Base-by-base conservation (phyloP, 2,797 vertebrate genomes). In the Myotis findleyi region DNA sequence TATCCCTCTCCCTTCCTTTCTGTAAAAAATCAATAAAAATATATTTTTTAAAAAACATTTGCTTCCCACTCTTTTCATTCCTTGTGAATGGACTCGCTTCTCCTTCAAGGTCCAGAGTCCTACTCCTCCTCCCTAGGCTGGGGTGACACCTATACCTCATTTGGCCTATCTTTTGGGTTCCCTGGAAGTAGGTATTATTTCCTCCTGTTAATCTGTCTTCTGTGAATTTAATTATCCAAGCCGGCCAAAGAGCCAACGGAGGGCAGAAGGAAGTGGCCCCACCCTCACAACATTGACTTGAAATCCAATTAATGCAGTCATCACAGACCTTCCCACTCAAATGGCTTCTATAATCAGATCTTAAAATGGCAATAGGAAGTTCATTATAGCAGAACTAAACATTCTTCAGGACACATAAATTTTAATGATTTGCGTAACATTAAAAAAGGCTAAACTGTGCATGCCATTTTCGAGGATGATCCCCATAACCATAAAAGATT, bases 321-420 rank as follows among this genome's bases (percentile, higher is more conserved):
- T 49, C 49, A 92, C 92, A 95, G 64, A 85, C 93, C 33, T 96
- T 94, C 95, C 97, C 87, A 95, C 95, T 87, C 80, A 96, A 96
- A 97, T 87, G 62, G 57, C 81, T 95, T 95, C 89, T 89, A 76
- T 86, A 87, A 87, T 96, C 83, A 79, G 76, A 94, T 95, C 93
- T 95, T 93, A 87, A 97, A 96, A 96, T 87, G 94, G 87, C 95
- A 95, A 96, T 93, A 92, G 84, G 95, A 97, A 93, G 76, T 95
- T 96, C 96, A 96, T 92, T 96, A 96, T 93, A 89, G 96, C 87
- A 86, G 83, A 95, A 95, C 96, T 79, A 95, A 96, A 95, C 89
- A 93, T 86, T 96, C 84, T 91, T 90, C 77, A 92, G 77, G 69
- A 89, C 93, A 93, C 92, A 94, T 92, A 95, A 94, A 95, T 95